Evolutionary conservation across 1,140 invertebrate species (phyloP).

Genomic region (Macrocentrus cingulum): DNA sequence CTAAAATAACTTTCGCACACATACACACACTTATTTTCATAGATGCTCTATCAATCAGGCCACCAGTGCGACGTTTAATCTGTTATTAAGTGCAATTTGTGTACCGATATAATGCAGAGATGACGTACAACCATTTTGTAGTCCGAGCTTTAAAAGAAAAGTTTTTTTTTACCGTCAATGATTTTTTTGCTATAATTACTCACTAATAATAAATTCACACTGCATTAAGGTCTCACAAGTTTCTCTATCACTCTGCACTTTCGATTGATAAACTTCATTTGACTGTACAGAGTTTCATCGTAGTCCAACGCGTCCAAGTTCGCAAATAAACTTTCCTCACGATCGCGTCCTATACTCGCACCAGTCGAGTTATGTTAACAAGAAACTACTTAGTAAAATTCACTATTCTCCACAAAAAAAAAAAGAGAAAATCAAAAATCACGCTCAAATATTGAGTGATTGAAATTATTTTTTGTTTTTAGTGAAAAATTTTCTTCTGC

Average conservation of each 20-base stretch:
- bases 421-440: conserved; percentile 3
- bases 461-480: no score
- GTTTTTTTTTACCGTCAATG: no score
- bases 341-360: not conserved
- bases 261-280: not conserved
- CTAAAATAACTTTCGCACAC: conserved; percentile 43
- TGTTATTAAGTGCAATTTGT: conserved; percentile 7
- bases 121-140: no score
- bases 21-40: conserved; percentile 27
- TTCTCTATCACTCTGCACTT: not conserved
- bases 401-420: no score
- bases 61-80: conserved; percentile 37
- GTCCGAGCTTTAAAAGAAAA: no score
- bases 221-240: not conserved
- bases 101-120: conserved; percentile 11
- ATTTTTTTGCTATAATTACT: no score
- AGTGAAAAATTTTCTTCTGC: no score
- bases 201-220: not conserved
- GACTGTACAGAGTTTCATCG: not conserved
- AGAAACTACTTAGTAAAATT: conserved; percentile 6
- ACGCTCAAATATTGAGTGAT: not conserved
- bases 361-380: not conserved
- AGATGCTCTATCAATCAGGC: conserved; percentile 32
- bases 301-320: conserved; percentile 1
- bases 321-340: conserved; percentile 2